Evolutionary conservation across 2,797 vertebrate genomes (phyloP), one percentile per base, ranked within the genome.

Genomic region (Mus caroli): DNA sequence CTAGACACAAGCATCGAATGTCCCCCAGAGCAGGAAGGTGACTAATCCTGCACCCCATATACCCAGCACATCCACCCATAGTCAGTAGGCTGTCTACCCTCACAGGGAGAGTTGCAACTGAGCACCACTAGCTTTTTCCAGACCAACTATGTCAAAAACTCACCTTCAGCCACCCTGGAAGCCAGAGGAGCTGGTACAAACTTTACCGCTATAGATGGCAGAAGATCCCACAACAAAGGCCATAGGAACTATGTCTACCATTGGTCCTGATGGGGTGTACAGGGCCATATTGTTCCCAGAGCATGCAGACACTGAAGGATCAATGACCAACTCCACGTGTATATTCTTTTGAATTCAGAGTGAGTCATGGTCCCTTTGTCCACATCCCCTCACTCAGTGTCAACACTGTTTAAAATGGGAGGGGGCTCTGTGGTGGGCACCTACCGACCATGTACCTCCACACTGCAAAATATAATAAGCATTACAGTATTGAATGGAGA

Each of bases 1-100:
- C 24, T 17, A 9, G 24, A 28, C 24, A 43, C 14, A 24, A 15
- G 1, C 24, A 26, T 26, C 17, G 14, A 24, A 8, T 0, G 1
- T 6, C 22, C 19, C 2, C 0, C 14, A 83, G 37, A 62, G 37
- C 26, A 62, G 56, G 37, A 83, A 62, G 8, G 26, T 19, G 3
- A 54, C 15, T 24, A 31, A 83, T 40, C 10, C 77, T n/a, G 20
- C 4, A 40, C 80, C 26, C 56, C 4, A 6, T 26, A 60, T 62
- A 22, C 8, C 40, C 24, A 83, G 37, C 56, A 9, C 37, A 11
- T 82, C 7, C 7, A 14, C 79, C 52, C 13, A 2, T 7, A 75
- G 24, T 7, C 56, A 82, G 24, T 26, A 82, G 37, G n/a, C 13
- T 60, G 7, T 43, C n/a, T 40, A 43, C 7, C 14, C 37, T 83